These are phyloP conservation scores for Tupaia chinensis DNA, from an alignment of 2,113 vertebrate genomes.

Conservation along the genomic window DNA sequence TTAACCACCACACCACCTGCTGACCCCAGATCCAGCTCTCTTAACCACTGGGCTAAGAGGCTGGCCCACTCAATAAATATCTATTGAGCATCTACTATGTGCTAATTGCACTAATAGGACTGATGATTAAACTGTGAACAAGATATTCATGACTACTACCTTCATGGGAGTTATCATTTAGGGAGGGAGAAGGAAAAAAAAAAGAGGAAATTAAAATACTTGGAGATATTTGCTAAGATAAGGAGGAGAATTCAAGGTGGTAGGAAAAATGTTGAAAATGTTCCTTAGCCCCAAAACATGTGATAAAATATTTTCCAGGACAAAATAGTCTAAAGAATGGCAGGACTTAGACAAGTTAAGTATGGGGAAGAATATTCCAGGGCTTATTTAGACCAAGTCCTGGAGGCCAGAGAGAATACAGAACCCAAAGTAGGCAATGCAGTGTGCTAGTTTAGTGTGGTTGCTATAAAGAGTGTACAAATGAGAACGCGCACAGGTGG, in stretches of 20 bases:
- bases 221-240: constrained; percentile 20
- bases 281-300: neutral
- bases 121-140: constrained; percentile 6
- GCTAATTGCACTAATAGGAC: neutral
- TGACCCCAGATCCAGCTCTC: too few species aligned
- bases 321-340: constrained; percentile 7
- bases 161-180: neutral
- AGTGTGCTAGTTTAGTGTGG: neutral
- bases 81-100: constrained; percentile 21
- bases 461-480: neutral
- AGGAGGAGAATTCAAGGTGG: neutral
- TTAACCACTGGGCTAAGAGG: too few species aligned
- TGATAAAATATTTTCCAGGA: constrained; percentile 4
- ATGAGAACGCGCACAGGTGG: neutral
- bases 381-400: neutral
- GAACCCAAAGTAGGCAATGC: neutral
- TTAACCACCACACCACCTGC: too few species aligned
- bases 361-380: neutral
- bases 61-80: constrained; percentile 4
- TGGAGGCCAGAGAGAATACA: neutral
- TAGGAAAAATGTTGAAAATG: constrained; percentile 41
- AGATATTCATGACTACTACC: neutral
- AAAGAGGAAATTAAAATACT: constrained; percentile 43
- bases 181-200: neutral
- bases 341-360: constrained; percentile 25